These are phyloP conservation scores for Cryptotis parvus DNA, from an alignment of 2,113 vertebrate genomes.

Conservation along the genomic window DNA sequence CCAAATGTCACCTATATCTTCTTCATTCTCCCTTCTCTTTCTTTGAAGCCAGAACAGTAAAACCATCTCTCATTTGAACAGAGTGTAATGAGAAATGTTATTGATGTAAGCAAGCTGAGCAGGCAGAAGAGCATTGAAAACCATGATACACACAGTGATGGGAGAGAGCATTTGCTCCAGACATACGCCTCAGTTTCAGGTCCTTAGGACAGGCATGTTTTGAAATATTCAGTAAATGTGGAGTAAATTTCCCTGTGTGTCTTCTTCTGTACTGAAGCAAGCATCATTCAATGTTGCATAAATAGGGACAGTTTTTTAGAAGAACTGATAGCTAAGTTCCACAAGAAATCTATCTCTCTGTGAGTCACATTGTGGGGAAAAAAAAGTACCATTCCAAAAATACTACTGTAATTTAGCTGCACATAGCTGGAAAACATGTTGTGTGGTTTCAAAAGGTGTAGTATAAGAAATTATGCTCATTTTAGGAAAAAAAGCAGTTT, in stretches of 20 bases:
- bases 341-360: neutral
- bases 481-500: neutral
- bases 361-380: neutral
- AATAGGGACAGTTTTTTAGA: neutral
- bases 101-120: neutral
- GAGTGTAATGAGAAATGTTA: neutral
- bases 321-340: too few relatives aligned
- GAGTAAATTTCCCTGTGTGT: neutral
- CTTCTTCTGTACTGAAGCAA: neutral
- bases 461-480: neutral
- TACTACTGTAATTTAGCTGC: neutral
- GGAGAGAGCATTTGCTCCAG: neutral
- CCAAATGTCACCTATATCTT: neutral
- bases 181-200: rapidly evolving
- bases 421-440: neutral
- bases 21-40: neutral
- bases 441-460: neutral
- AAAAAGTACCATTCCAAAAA: neutral
- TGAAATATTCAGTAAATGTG: neutral
- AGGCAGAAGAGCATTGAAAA: neutral
- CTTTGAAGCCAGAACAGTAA: neutral
- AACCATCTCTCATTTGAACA: neutral
- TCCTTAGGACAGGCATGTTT: too few relatives aligned
- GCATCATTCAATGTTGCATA: too few relatives aligned
- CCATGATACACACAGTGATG: rapidly evolving